Percentiles rank a stretch among this genome's conserved stretches.
phyloP scores from a whole-genome alignment of 2,797 vertebrate species.

The Semaprochilodus insignis region DNA sequence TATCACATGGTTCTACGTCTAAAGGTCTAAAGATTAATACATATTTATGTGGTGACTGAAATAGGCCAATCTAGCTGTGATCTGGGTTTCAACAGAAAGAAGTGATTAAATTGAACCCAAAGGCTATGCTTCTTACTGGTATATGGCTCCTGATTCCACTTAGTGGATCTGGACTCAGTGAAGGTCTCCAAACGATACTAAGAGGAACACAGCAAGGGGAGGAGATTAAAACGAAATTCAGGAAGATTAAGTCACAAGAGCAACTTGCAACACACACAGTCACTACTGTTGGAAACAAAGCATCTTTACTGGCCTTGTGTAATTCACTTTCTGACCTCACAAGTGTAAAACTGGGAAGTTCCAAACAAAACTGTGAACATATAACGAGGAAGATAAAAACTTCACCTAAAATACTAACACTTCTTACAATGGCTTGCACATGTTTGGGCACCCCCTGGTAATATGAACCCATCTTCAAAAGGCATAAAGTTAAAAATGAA shows the following conservation, averaged over 20 bases:
- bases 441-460: no score
- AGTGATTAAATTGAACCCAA: neutral
- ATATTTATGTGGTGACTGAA: no score
- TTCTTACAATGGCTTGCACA: neutral
- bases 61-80: neutral
- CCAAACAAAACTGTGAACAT: neutral
- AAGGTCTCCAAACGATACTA: slow-evolving; percentile 82
- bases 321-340: neutral
- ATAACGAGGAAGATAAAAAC: neutral
- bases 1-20: no score
- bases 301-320: neutral
- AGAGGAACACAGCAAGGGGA: slow-evolving; percentile 8
- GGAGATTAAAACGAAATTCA: neutral
- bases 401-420: neutral
- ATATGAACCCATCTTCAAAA: no score
- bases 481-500: no score
- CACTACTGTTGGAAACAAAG: neutral
- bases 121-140: slow-evolving; percentile 54
- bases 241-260: neutral
- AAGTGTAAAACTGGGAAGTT: neutral
- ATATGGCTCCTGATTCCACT: slow-evolving; percentile 64
- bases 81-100: neutral
- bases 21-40: no score
- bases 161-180: slow-evolving; percentile 69
- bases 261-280: neutral